A percentile compares a stretch with the other conserved stretches of the same genome.
Conservation (phyloP, 2,113 vertebrate genomes). For the Bubo blakistoni region DNA sequence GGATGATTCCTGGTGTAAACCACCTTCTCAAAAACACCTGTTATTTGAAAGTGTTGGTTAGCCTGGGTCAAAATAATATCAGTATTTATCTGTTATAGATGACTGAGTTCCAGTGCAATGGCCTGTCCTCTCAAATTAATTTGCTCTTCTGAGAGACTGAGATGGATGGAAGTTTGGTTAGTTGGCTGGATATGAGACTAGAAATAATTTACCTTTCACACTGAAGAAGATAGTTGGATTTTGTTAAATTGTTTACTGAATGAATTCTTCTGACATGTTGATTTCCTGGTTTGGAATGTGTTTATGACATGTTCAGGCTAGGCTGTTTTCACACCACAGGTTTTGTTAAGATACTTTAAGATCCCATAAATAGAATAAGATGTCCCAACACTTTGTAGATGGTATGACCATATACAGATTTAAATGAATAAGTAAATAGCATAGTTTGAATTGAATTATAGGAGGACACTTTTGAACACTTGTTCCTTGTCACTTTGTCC, state of each 20-base stretch:
- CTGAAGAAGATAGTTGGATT: background rate
- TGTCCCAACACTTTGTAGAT: background rate
- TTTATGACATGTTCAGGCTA: background rate
- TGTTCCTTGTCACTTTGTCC: slow-evolving; percentile 8
- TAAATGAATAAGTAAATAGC: slow-evolving; percentile 28
- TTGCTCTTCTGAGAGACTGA: background rate
- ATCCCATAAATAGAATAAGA: background rate
- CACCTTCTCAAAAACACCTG: background rate
- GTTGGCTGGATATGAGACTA: background rate
- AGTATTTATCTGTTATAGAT: background rate
- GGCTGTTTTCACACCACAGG: slow-evolving; percentile 24
- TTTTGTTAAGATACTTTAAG: slow-evolving; percentile 6
- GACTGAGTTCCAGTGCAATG: background rate
- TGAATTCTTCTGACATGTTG: background rate
- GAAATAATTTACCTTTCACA: background rate
- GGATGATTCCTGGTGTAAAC: background rate
- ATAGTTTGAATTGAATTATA: background rate
- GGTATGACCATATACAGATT: background rate
- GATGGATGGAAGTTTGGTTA: background rate
- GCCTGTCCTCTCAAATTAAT: background rate
- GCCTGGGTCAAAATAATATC: background rate
- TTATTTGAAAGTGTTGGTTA: background rate
- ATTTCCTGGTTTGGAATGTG: background rate
- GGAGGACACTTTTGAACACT: background rate
- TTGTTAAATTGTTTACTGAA: background rate